Conservation (phyloP, 2,888 invertebrate genomes). For the Synergus japonicus region DNA sequence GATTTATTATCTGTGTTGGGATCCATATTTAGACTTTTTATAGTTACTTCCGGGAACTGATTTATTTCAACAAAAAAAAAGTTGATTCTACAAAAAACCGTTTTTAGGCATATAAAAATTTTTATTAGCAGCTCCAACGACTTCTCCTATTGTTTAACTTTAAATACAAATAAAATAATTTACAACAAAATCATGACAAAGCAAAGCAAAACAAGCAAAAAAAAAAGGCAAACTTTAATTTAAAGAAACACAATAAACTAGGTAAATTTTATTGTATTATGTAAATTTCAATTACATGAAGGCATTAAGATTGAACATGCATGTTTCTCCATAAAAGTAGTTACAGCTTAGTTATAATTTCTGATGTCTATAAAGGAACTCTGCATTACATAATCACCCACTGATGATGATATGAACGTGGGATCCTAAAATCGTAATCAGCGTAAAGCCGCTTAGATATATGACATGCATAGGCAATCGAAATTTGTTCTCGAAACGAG, state of each 20-base stretch:
- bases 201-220: too few species aligned
- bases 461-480: background rate
- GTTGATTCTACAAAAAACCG: too few species aligned
- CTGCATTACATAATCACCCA: background rate
- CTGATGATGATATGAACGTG: background rate
- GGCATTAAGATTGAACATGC: too few species aligned
- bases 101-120: background rate
- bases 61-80: background rate
- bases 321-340: too few species aligned
- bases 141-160: too few species aligned
- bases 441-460: background rate
- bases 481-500: constrained; percentile 34
- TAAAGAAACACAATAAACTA: too few species aligned
- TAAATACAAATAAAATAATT: too few species aligned
- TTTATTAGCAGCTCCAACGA: background rate
- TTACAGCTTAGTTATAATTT: too few species aligned
- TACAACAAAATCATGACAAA: too few species aligned
- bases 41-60: constrained; percentile 12
- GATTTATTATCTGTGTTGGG: background rate
- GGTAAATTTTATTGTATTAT: too few species aligned
- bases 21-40: background rate
- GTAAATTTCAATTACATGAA: too few species aligned
- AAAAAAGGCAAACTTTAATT: too few species aligned
- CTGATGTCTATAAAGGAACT: background rate
- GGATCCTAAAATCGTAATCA: background rate